These are phyloP conservation scores for Anser cygnoides DNA, from an alignment of 2,113 vertebrate genomes.

Conservation along the genomic window DNA sequence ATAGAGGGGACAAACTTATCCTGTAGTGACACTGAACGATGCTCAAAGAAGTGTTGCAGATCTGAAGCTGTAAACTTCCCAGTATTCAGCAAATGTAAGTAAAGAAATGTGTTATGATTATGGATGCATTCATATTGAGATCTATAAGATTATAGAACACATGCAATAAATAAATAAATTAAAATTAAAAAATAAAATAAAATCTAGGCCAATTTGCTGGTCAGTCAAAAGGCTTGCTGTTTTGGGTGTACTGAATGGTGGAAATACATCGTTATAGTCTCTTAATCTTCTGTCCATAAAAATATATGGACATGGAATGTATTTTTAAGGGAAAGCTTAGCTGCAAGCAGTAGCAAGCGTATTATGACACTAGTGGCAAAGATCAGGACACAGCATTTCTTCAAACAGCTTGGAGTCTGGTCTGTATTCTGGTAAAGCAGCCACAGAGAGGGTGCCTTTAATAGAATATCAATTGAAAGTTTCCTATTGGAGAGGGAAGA, in stretches of 20 bases:
- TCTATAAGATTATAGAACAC: not conserved
- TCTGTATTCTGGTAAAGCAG: not conserved
- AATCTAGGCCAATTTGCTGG: not conserved
- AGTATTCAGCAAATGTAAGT: not conserved
- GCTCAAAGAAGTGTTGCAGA: not conserved
- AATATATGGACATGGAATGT: rapidly evolving
- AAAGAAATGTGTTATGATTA: not conserved
- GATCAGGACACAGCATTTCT: not conserved
- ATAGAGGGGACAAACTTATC: not conserved
- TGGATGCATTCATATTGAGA: not conserved
- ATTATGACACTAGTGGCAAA: not conserved
- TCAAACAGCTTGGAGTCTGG: not conserved
- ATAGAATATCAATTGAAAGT: not conserved
- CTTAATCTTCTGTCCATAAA: not conserved
- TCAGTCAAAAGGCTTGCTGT: not conserved
- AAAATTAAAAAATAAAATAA: not conserved
- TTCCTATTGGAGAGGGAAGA: not conserved
- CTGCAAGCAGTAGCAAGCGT: not conserved
- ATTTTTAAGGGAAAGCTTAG: not conserved
- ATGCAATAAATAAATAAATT: not conserved
- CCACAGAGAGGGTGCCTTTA: not conserved
- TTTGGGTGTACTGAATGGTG: not conserved
- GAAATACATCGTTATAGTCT: rapidly evolving
- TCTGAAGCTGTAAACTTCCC: not conserved
- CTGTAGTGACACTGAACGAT: not conserved